A percentile compares a stretch with the other conserved stretches of the same genome.
Conservation (phyloP, 2,797 vertebrate species). For the Peromyscus nudipes region DNA sequence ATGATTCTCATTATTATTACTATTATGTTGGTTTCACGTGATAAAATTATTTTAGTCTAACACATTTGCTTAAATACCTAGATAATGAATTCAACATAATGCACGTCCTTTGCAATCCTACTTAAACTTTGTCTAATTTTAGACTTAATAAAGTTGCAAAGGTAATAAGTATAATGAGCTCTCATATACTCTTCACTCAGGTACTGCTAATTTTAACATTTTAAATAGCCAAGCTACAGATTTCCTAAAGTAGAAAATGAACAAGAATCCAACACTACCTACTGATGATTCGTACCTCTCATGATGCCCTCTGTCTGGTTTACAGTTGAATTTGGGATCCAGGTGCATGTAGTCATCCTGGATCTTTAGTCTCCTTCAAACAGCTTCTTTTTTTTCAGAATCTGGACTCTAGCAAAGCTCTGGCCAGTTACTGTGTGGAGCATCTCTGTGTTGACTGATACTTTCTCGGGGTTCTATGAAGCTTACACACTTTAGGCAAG, state of each 20-base stretch:
- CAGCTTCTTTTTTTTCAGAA: neutral
- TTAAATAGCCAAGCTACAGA: neutral
- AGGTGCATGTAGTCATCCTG: neutral
- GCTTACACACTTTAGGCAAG: neutral
- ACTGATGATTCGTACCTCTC: neutral
- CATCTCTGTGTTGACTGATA: neutral
- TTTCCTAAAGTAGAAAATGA: neutral
- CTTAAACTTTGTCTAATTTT: conserved; percentile 14
- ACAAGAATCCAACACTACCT: neutral
- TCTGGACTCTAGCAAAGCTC: neutral
- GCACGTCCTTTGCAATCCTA: neutral
- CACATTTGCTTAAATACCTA: conserved; percentile 5
- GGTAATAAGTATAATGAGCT: neutral
- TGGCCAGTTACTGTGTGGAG: neutral
- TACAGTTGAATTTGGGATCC: neutral
- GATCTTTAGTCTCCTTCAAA: neutral
- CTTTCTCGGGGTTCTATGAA: neutral
- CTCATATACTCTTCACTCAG: neutral
- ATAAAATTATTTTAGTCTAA: conserved; percentile 16
- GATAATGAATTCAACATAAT: conserved; percentile 36
- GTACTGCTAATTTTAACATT: neutral
- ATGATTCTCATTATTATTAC: neutral
- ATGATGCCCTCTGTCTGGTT: neutral
- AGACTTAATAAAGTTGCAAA: neutral
- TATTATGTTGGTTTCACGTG: conserved; percentile 45